phyloP scores from a whole-genome alignment of 2,113 vertebrate species.

The Anarhynchus alexandrinus region DNA sequence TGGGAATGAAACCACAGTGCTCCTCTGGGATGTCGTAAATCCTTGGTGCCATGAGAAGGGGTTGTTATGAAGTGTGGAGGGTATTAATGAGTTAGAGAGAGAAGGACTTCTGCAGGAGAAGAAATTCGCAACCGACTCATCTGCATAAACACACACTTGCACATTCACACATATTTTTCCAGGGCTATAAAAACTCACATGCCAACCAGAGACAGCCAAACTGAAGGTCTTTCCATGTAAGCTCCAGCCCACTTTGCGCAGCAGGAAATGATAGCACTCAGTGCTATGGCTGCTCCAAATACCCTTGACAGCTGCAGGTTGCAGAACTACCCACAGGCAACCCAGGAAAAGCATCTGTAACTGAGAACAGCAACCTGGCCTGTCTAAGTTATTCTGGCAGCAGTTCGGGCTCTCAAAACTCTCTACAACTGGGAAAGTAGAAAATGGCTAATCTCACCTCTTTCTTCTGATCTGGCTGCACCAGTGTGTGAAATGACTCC shows the following conservation, averaged over 20 bases:
- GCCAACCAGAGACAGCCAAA: background rate
- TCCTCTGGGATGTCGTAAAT: background rate
- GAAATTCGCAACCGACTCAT: background rate
- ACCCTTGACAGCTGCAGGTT: background rate
- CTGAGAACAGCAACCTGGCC: background rate
- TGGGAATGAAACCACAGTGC: background rate
- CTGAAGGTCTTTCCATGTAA: background rate
- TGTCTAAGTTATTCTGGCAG: background rate
- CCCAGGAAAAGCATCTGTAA: background rate
- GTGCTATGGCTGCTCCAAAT: background rate
- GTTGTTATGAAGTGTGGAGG: background rate
- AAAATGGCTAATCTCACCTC: background rate
- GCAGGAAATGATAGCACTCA: background rate
- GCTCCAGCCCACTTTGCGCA: background rate
- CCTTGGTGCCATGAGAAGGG: background rate
- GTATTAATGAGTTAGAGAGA: background rate
- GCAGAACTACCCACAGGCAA: background rate
- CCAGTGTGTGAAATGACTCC: background rate
- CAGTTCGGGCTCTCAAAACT: background rate
- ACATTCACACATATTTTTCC: background rate
- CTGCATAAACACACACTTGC: background rate
- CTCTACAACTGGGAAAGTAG: background rate
- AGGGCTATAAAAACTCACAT: background rate
- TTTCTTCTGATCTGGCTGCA: background rate
- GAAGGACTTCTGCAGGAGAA: background rate